Conservation (phyloP, 2,888 invertebrate species). For the Allophyes oxyacanthae region DNA sequence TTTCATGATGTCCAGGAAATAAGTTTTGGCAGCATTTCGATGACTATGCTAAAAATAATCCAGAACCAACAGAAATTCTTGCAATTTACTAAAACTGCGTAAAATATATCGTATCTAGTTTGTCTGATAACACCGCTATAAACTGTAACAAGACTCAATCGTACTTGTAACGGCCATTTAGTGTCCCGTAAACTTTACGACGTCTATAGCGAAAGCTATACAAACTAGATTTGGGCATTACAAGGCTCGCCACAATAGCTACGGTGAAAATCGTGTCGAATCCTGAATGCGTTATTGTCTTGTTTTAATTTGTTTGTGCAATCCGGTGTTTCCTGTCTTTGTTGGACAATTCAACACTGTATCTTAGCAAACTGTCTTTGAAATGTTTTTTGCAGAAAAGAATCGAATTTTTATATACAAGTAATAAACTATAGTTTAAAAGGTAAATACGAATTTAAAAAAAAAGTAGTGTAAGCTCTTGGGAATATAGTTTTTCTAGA, state of each 20-base stretch:
- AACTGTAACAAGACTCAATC: conserved; percentile 31
- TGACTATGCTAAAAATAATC: too few relatives aligned
- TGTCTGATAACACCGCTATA: conserved; percentile 12
- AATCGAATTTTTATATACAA: too few relatives aligned
- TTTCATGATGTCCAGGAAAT: too few relatives aligned
- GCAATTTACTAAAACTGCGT: too few relatives aligned
- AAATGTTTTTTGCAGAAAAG: conserved; percentile 10
- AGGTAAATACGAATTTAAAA: too few relatives aligned
- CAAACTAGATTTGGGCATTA: conserved; percentile 49
- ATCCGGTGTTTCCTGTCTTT: conserved; percentile 71
- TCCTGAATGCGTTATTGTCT: conserved; percentile 81
- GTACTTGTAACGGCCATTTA: conserved; percentile 29
- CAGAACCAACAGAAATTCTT: too few relatives aligned
- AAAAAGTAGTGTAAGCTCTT: too few relatives aligned
- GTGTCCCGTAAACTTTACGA: conserved; percentile 27
- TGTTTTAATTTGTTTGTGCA: conserved; percentile 62
- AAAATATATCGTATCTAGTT: conserved; percentile 1
- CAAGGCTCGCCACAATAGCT: conserved; percentile 63
- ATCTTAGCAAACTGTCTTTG: conserved; percentile 38
- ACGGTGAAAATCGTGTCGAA: conserved; percentile 83
- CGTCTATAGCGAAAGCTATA: conserved; percentile 43
- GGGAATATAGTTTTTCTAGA: too few relatives aligned
- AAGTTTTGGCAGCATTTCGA: too few relatives aligned
- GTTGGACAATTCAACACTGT: conserved; percentile 53
- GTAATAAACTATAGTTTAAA: too few relatives aligned